phyloP scores from a whole-genome alignment of 2,888 invertebrate genomes.

The Habrosyne pyritoides region DNA sequence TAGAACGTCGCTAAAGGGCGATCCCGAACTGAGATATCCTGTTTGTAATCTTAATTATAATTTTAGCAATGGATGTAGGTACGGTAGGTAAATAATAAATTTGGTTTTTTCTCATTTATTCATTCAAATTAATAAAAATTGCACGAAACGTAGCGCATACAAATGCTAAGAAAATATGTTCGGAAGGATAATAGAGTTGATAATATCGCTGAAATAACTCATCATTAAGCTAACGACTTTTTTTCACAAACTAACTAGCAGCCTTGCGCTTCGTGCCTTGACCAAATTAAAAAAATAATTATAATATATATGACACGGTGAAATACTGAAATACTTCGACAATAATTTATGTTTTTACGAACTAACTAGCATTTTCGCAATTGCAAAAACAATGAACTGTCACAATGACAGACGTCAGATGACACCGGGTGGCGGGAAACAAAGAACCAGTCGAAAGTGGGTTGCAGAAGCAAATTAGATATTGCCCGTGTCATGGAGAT shows the following conservation, averaged over 20 bases:
- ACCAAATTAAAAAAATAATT: slow-evolving; percentile 16
- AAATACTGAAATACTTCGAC: slow-evolving; percentile 33
- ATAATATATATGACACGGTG: slow-evolving; percentile 34
- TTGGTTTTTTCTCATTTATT: too few species aligned
- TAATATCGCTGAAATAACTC: background rate
- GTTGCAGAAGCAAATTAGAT: slow-evolving; percentile 46
- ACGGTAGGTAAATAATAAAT: too few species aligned
- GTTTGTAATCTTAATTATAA: too few species aligned
- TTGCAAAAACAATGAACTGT: slow-evolving; percentile 46
- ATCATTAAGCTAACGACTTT: slow-evolving; percentile 5
- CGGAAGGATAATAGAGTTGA: background rate
- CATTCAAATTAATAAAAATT: too few species aligned
- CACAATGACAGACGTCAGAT: slow-evolving; percentile 55
- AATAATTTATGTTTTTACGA: slow-evolving; percentile 4
- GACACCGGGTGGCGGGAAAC: slow-evolving; percentile 56
- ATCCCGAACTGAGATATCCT: too few species aligned
- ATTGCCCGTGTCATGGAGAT: slow-evolving; percentile 25
- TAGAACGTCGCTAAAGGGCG: background rate
- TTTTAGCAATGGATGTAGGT: too few species aligned
- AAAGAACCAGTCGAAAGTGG: slow-evolving; percentile 58
- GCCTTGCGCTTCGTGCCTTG: slow-evolving; percentile 36
- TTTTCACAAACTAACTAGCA: slow-evolving; percentile 21
- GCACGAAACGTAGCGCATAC: background rate
- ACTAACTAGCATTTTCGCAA: slow-evolving; percentile 30
- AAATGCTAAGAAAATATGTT: background rate